phyloP scores from a whole-genome alignment of 1,140 invertebrate genomes.

The Nylanderia fulva region DNA sequence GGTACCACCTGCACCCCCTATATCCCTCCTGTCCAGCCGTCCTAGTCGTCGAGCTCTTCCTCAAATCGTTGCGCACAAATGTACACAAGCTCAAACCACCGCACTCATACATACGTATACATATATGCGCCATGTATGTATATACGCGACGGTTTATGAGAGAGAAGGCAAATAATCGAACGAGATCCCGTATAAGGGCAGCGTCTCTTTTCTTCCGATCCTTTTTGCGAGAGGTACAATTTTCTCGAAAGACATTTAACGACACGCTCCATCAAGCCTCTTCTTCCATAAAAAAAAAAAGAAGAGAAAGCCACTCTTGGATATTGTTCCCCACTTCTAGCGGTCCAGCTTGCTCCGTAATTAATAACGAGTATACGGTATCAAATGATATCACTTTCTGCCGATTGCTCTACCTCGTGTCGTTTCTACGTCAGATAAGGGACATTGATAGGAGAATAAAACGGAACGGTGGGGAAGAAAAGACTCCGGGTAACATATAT shows the following conservation, averaged over 20 bases:
- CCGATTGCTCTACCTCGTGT: conserved; percentile 14
- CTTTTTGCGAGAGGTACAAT: conserved; percentile 5
- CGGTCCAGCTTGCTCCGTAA: conserved; percentile 24
- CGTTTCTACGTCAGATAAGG: conserved; percentile 38
- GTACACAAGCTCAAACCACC: background rate
- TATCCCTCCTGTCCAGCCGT: conserved; percentile 61
- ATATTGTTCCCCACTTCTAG: background rate
- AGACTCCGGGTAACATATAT: conserved; percentile 39
- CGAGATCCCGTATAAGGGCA: background rate
- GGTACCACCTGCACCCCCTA: conserved; percentile 62
- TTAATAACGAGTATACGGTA: conserved; percentile 55
- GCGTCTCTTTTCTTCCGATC: background rate
- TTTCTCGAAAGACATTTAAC: conserved; percentile 35
- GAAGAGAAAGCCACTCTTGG: background rate
- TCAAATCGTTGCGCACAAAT: conserved; percentile 67
- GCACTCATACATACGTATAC: background rate
- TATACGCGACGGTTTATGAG: conserved; percentile 9
- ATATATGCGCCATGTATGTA: background rate
- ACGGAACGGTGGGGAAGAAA: conserved; percentile 20
- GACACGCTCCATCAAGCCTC: background rate
- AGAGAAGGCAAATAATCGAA: conserved; percentile 33
- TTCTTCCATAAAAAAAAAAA: background rate
- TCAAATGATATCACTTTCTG: conserved; percentile 51
- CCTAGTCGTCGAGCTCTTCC: conserved; percentile 69
- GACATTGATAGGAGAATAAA: conserved; percentile 10